Evolutionary conservation across 2,888 invertebrate genomes (phyloP).

Genomic region (Lasioglossum villosulum): DNA sequence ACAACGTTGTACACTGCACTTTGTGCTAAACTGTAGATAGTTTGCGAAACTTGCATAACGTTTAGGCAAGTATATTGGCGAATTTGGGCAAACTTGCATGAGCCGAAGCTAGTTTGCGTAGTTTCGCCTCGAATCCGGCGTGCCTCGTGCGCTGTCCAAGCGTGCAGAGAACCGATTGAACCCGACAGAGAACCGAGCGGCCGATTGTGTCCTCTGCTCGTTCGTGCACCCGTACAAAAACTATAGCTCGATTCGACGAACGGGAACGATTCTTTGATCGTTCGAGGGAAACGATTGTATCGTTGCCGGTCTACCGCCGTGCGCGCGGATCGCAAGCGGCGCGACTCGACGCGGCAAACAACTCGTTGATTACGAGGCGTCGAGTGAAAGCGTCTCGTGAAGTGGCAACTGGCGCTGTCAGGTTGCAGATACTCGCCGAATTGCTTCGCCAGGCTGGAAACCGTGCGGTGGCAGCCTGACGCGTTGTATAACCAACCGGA

Average conservation of each 20-base stretch:
- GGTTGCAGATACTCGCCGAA: constrained; percentile 33
- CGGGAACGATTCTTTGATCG: not conserved
- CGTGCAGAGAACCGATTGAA: not conserved
- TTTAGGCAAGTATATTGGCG: constrained; percentile 52
- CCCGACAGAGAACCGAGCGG: not conserved
- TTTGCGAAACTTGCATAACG: constrained; percentile 48
- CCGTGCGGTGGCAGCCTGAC: constrained; percentile 30
- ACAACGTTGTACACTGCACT: constrained; percentile 21
- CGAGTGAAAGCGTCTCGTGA: constrained; percentile 31
- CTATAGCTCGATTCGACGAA: not conserved
- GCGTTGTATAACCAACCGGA: constrained; percentile 26
- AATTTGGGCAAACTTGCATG: constrained; percentile 40
- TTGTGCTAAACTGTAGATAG: constrained; percentile 43
- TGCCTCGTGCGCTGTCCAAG: not conserved
- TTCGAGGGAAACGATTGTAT: not conserved
- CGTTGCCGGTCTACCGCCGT: not conserved
- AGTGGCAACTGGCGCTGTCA: constrained; percentile 50
- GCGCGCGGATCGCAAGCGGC: not conserved
- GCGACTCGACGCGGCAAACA: constrained; percentile 8
- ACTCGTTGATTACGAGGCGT: constrained; percentile 38
- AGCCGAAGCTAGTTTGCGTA: constrained; percentile 5
- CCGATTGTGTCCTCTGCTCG: not conserved
- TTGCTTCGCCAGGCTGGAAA: constrained; percentile 29
- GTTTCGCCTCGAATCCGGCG: not conserved
- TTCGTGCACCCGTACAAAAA: not conserved